These are phyloP conservation scores for Drosophila kuntzei DNA, from an alignment of 2,888 invertebrate species.

Conservation along the genomic window DNA sequence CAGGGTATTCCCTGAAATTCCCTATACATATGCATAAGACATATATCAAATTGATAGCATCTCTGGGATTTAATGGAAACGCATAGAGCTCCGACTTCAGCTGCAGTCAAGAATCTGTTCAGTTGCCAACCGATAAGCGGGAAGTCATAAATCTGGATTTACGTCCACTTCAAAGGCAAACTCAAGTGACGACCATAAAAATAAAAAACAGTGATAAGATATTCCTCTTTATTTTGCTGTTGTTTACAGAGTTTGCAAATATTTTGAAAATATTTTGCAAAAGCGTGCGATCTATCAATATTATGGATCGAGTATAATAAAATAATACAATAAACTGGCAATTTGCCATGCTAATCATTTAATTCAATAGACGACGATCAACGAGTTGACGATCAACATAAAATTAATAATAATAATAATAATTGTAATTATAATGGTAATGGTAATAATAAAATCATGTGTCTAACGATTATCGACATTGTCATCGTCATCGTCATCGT, in stretches of 20 bases:
- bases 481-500: neutral
- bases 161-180: neutral
- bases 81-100: neutral
- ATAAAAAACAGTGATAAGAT: slow-evolving; percentile 15
- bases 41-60: neutral
- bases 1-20: neutral
- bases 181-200: slow-evolving; percentile 6
- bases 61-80: neutral
- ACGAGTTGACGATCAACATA: slow-evolving; percentile 3
- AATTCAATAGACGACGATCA: slow-evolving; percentile 3
- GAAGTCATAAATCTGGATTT: slow-evolving; percentile 17
- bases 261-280: too few relatives aligned
- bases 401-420: neutral
- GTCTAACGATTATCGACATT: slow-evolving; percentile 12
- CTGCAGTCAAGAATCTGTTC: neutral
- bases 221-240: neutral
- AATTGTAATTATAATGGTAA: too few relatives aligned
- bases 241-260: slow-evolving; percentile 22
- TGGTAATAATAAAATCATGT: slow-evolving; percentile 21
- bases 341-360: slow-evolving; percentile 24
- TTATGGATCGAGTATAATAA: slow-evolving; percentile 9
- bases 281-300: slow-evolving; percentile 20
- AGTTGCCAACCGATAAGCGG: slow-evolving; percentile 1
- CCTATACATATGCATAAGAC: neutral
- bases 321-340: slow-evolving; percentile 16